Evolutionary conservation across 1,140 invertebrate species (phyloP).

Genomic region (Rhizoglyphus robini): DNA sequence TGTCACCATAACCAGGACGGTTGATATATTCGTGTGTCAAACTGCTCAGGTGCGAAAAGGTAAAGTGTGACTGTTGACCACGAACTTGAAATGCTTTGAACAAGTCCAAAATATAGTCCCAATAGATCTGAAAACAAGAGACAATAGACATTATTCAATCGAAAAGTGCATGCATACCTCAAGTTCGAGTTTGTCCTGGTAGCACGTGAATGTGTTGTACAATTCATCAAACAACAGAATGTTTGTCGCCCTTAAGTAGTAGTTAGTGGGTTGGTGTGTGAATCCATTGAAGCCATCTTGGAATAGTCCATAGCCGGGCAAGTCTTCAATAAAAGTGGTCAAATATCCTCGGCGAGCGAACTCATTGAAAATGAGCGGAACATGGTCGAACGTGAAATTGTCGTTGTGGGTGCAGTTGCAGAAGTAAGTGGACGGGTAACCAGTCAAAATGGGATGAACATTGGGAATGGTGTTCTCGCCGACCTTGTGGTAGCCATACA

Average conservation of each 20-base stretch:
- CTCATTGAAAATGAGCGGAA: neutral
- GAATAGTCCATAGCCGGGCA: neutral
- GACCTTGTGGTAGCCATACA: conserved; percentile 35
- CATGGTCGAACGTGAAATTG: neutral
- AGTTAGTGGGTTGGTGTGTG: neutral
- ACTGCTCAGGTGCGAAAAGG: too few species aligned
- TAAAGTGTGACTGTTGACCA: too few species aligned
- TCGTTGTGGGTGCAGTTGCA: neutral
- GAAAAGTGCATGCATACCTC: too few species aligned
- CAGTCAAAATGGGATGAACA: conserved; percentile 34
- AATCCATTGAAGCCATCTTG: neutral
- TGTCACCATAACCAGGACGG: too few species aligned
- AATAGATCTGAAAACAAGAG: too few species aligned
- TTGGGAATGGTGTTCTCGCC: conserved; percentile 39
- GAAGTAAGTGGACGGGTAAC: conserved; percentile 19
- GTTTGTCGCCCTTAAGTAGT: neutral
- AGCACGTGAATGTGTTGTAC: neutral
- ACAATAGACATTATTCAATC: too few species aligned
- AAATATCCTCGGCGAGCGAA: neutral
- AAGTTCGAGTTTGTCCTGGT: neutral
- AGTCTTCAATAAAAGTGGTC: neutral
- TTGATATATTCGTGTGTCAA: too few species aligned
- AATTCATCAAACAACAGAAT: neutral
- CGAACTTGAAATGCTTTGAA: too few species aligned
- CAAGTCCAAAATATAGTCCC: too few species aligned